Percentiles rank a stretch among this genome's conserved stretches.
Conservation (phyloP, 2,888 invertebrate species). For the Latrodectus elegans region DNA sequence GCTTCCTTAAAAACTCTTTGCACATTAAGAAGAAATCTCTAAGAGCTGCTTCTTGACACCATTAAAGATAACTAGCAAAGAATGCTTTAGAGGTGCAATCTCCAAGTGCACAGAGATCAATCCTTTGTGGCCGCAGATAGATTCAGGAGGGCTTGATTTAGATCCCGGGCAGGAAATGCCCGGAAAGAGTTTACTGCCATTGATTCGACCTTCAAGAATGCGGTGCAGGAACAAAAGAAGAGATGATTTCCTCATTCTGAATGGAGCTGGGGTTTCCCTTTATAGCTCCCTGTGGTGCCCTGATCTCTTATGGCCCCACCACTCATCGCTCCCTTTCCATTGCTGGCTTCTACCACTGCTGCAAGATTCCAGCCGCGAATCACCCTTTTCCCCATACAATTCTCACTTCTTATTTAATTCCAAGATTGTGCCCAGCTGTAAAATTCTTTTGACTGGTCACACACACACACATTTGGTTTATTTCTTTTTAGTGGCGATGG, state of each 20-base stretch:
- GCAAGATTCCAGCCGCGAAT: no score
- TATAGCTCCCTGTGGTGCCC: constrained; percentile 65
- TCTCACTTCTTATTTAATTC: no score
- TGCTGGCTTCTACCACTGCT: neutral
- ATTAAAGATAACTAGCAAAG: no score
- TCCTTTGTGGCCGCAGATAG: neutral
- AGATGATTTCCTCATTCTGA: constrained; percentile 64
- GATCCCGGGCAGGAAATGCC: constrained; percentile 39
- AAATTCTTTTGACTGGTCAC: no score
- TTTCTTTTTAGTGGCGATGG: no score
- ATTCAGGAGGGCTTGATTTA: constrained; percentile 9
- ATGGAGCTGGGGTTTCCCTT: constrained; percentile 66
- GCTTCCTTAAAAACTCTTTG: no score
- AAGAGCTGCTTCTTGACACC: no score
- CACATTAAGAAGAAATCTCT: no score
- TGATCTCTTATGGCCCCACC: constrained; percentile 48
- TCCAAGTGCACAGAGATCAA: neutral
- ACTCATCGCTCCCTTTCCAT: constrained; percentile 47
- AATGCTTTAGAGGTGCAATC: neutral
- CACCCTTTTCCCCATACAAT: no score
- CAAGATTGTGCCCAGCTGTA: no score
- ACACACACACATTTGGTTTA: neutral
- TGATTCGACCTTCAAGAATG: constrained; percentile 64
- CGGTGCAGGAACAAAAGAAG: constrained; percentile 58
- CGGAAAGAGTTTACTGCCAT: constrained; percentile 66